phyloP scores from a whole-genome alignment of 2,113 vertebrate genomes.

The Gobio gobio region DNA sequence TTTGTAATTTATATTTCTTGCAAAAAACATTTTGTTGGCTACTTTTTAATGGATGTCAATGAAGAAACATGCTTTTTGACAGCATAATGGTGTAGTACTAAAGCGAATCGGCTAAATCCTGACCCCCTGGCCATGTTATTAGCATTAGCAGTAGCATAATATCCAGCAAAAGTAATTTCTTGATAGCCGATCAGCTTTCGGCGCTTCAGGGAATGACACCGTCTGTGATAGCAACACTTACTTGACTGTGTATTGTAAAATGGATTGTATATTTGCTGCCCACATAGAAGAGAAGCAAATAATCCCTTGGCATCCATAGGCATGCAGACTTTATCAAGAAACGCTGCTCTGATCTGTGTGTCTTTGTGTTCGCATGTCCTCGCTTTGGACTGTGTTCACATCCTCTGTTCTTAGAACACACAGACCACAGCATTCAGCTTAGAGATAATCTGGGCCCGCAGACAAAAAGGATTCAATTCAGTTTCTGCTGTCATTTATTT shows the following conservation, averaged over 20 bases:
- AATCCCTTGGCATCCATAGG: conserved; percentile 23
- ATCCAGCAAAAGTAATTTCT: conserved; percentile 16
- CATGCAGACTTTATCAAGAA: conserved; percentile 30
- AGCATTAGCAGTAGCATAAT: conserved; percentile 11
- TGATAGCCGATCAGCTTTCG: background rate
- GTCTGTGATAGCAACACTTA: background rate
- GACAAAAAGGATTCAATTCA: conserved; percentile 59
- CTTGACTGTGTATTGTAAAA: conserved; percentile 37
- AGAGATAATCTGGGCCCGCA: conserved; percentile 55
- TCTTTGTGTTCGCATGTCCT: conserved; percentile 34
- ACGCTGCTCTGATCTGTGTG: conserved; percentile 34
- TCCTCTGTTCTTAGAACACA: conserved; percentile 48
- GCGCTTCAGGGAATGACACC: background rate
- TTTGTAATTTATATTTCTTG: background rate
- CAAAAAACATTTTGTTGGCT: background rate
- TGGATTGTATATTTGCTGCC: conserved; percentile 25
- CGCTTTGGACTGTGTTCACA: conserved; percentile 39
- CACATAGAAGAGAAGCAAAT: conserved; percentile 43
- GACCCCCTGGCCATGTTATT: conserved; percentile 6
- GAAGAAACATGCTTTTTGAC: background rate
- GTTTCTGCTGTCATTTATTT: conserved; percentile 52
- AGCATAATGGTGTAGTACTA: conserved; percentile 10
- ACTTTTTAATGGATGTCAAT: conserved; percentile 1
- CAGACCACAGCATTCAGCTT: conserved; percentile 51
- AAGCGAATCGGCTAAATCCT: conserved; percentile 3